Percentiles rank a stretch among this genome's conserved stretches.
These are phyloP conservation scores for Meriones psammophilus DNA, from an alignment of 2,797 vertebrate genomes.

Conservation along the genomic window DNA sequence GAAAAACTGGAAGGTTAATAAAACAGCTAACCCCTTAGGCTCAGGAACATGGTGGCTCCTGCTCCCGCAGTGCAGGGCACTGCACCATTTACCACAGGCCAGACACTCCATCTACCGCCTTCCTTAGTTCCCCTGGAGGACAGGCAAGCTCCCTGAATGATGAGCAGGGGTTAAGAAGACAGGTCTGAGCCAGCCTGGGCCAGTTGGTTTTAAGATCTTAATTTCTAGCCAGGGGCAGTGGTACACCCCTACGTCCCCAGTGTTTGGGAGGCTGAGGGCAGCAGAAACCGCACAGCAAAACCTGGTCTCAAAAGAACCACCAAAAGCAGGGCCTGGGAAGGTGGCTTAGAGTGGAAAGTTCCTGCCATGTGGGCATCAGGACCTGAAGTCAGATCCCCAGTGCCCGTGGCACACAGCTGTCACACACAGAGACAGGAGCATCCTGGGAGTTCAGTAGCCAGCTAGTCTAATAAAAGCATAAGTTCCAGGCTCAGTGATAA, in stretches of 20 bases:
- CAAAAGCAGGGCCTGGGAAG: neutral
- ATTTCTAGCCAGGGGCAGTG: neutral
- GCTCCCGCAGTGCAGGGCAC: neutral
- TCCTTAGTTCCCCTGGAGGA: constrained; percentile 11
- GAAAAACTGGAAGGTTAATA: constrained; percentile 19
- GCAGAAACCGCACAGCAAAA: neutral
- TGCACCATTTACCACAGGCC: neutral
- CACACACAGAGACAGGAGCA: neutral
- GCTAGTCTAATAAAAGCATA: neutral
- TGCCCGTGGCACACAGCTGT: neutral
- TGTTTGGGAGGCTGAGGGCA: neutral
- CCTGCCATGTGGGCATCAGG: too few relatives aligned
- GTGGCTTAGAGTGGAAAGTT: neutral
- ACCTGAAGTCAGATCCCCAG: neutral
- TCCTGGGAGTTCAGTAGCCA: neutral
- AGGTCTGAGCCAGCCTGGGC: neutral
- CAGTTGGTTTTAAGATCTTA: neutral
- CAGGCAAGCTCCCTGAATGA: constrained; percentile 41
- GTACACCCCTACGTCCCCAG: neutral
- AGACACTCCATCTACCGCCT: neutral
- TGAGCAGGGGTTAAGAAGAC: neutral
- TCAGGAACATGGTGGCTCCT: neutral
- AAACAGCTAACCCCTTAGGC: neutral
- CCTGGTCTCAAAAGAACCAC: neutral
- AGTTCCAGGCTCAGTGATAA: neutral